These are phyloP conservation scores for Eueremaeus valkanovi DNA, from an alignment of 2,888 invertebrate genomes.

Conservation along the genomic window DNA sequence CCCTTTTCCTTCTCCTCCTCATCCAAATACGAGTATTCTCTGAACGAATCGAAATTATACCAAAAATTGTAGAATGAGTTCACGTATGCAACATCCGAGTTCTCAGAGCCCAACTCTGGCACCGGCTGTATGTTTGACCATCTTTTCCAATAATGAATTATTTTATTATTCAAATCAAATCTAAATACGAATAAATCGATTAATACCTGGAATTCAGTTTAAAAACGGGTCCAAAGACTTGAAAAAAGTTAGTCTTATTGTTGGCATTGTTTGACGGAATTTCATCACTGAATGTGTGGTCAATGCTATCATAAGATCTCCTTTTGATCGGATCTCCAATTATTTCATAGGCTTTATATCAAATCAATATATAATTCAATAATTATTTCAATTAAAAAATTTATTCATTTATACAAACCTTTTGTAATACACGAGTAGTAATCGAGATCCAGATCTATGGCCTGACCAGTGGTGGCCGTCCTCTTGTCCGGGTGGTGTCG, in stretches of 20 bases:
- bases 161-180: neutral
- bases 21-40: slow-evolving; percentile 96
- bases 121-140: slow-evolving; percentile 88
- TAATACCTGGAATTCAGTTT: slow-evolving; percentile 56
- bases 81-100: slow-evolving; percentile 74
- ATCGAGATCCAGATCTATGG: slow-evolving; percentile 76
- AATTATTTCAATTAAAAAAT: neutral
- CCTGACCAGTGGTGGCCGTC: slow-evolving; percentile 70
- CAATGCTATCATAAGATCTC: slow-evolving; percentile 92
- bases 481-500: slow-evolving; percentile 98
- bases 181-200: neutral
- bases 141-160: slow-evolving; percentile 54
- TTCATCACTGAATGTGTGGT: slow-evolving; percentile 85
- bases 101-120: slow-evolving; percentile 73
- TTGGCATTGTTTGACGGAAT: slow-evolving; percentile 66
- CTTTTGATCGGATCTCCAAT: slow-evolving; percentile 74
- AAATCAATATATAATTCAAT: neutral
- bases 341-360: slow-evolving; percentile 73
- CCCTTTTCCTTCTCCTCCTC: slow-evolving; percentile 98
- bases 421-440: slow-evolving; percentile 98
- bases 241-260: slow-evolving; percentile 72
- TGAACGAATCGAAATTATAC: slow-evolving; percentile 98
- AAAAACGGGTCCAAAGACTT: slow-evolving; percentile 56
- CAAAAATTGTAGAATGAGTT: slow-evolving; percentile 95
- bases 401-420: slow-evolving; percentile 50